Conservation (phyloP, 2,113 vertebrate species). For the Turnix velox region DNA sequence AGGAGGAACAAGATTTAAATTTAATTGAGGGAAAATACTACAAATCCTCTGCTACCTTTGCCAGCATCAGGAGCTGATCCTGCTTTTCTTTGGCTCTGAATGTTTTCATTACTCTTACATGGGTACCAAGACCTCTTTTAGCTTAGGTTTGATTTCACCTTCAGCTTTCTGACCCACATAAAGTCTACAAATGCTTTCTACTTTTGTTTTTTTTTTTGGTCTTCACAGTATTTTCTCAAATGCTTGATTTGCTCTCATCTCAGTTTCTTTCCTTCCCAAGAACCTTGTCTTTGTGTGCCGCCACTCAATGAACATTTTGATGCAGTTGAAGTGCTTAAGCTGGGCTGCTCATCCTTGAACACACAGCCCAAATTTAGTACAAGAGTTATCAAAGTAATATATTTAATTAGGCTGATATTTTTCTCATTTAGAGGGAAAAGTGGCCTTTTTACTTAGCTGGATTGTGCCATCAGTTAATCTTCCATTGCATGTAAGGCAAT, state of each 20-base stretch:
- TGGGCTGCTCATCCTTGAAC: neutral
- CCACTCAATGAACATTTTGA: neutral
- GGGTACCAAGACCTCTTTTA: neutral
- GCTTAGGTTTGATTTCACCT: neutral
- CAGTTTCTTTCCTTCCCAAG: neutral
- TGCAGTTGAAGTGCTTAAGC: neutral
- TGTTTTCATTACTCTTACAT: neutral
- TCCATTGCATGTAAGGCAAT: neutral
- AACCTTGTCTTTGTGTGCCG: neutral
- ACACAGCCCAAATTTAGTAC: neutral
- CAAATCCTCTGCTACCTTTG: slow-evolving; percentile 7
- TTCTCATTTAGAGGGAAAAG: neutral
- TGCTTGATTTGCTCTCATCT: neutral
- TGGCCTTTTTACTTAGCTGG: neutral
- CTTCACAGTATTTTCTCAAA: neutral
- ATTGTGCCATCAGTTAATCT: neutral
- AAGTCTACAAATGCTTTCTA: neutral
- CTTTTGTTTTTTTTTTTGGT: neutral
- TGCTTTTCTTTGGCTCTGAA: neutral
- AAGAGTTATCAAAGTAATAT: neutral
- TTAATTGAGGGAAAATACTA: neutral
- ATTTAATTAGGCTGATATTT: neutral
- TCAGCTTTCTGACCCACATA: neutral
- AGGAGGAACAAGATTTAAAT: neutral
- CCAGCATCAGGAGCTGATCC: neutral